These are phyloP conservation scores for Fistularia tabacaria DNA, from an alignment of 2,797 vertebrate genomes.

Conservation along the genomic window DNA sequence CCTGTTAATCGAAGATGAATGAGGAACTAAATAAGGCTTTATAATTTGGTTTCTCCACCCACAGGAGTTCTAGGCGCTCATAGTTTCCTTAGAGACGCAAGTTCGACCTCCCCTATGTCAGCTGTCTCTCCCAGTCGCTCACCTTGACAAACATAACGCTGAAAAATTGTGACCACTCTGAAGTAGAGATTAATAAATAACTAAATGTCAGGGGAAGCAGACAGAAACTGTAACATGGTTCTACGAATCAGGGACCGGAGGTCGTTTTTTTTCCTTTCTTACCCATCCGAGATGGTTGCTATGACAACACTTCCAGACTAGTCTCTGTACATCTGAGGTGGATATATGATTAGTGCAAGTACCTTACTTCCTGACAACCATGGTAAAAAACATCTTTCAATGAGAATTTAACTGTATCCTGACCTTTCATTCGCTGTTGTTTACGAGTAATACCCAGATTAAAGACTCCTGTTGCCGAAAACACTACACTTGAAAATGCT, in stretches of 20 bases:
- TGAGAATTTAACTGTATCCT: background rate
- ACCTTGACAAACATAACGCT: too few species aligned
- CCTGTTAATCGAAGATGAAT: too few species aligned
- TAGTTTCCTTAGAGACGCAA: too few species aligned
- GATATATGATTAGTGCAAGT: constrained; percentile 31
- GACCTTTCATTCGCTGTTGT: background rate
- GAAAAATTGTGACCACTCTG: background rate
- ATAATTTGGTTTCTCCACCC: too few species aligned
- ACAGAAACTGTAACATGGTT: constrained; percentile 7
- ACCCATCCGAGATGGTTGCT: constrained; percentile 40
- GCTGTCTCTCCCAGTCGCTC: too few species aligned
- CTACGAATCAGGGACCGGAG: background rate
- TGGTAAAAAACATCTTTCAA: background rate
- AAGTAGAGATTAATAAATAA: background rate
- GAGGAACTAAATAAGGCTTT: too few species aligned
- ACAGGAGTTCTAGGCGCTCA: too few species aligned
- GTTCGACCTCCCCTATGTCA: too few species aligned
- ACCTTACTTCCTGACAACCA: constrained; percentile 22
- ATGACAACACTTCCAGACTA: constrained; percentile 52
- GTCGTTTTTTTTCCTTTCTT: constrained; percentile 1
- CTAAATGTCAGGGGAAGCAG: background rate
- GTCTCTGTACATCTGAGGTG: constrained; percentile 25
- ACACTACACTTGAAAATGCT: background rate
- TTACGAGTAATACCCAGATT: background rate
- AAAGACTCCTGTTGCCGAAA: too few species aligned